Evolutionary conservation across 2,113 vertebrate genomes (phyloP).

Genomic region (Aegotheles bennettii): DNA sequence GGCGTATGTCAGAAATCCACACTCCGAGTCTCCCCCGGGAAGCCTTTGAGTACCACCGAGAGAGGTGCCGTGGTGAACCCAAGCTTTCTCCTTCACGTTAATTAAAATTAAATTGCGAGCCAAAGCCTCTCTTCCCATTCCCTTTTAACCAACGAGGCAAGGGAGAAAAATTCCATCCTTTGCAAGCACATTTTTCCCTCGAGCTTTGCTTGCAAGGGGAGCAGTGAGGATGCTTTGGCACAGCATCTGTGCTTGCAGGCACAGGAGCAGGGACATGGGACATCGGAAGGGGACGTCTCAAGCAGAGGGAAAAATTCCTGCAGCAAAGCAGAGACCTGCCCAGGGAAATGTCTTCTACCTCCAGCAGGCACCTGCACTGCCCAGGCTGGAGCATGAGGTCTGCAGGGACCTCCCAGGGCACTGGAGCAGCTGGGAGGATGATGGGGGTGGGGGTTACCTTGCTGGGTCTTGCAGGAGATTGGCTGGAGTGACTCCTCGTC

Average conservation of each 20-base stretch:
- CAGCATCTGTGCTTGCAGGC: accelerated
- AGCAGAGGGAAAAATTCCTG: background rate
- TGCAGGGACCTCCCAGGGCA: background rate
- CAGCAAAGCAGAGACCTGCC: background rate
- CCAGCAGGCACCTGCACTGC: background rate
- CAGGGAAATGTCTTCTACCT: background rate
- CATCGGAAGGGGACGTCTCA: background rate
- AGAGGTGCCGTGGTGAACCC: background rate
- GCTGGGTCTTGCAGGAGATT: background rate
- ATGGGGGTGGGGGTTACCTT: accelerated
- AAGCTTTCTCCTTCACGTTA: background rate
- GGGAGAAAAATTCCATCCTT: background rate
- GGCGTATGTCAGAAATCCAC: background rate
- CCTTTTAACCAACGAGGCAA: background rate
- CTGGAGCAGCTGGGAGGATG: background rate
- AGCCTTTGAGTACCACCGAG: background rate
- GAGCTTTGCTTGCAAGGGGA: background rate
- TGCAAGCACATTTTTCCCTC: accelerated
- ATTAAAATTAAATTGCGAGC: background rate
- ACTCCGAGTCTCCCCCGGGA: background rate
- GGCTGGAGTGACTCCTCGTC: accelerated
- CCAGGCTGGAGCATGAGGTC: background rate
- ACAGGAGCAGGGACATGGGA: background rate
- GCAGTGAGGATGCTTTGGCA: background rate
- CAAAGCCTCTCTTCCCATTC: background rate